phyloP scores from a whole-genome alignment of 2,888 invertebrate genomes.

The Acrobasis repandana region DNA sequence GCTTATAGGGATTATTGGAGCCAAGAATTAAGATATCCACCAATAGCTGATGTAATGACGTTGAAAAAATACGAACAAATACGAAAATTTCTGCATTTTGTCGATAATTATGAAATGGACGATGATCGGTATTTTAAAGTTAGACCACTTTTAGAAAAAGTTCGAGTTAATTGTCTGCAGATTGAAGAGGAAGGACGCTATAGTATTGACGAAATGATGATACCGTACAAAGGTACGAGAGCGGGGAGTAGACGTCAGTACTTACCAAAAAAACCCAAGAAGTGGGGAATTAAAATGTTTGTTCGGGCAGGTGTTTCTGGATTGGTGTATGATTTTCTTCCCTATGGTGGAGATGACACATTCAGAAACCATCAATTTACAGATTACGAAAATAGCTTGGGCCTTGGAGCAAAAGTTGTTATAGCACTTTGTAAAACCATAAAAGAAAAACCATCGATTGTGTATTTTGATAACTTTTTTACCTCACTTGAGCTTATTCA shows the following conservation, averaged over 20 bases:
- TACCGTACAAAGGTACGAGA: slow-evolving; percentile 14
- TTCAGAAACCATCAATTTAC: slow-evolving; percentile 25
- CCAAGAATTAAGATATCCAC: not conserved
- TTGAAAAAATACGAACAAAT: slow-evolving; percentile 17
- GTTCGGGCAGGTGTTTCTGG: slow-evolving; percentile 24
- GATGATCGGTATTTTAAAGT: slow-evolving; percentile 9
- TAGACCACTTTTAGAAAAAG: slow-evolving; percentile 10
- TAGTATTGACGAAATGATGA: slow-evolving; percentile 16
- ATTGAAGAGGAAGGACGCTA: slow-evolving; percentile 8
- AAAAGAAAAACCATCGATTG: slow-evolving; percentile 20
- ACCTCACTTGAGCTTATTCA: slow-evolving; percentile 27
- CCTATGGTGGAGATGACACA: slow-evolving; percentile 12
- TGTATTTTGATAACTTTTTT: slow-evolving; percentile 28
- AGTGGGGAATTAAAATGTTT: slow-evolving; percentile 23
- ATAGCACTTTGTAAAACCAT: slow-evolving; percentile 25
- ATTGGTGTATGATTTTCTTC: slow-evolving; percentile 17
- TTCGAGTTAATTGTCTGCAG: slow-evolving; percentile 10
- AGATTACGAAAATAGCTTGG: slow-evolving; percentile 19
- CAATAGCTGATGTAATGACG: slow-evolving; percentile 7
- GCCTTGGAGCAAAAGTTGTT: slow-evolving; percentile 23
- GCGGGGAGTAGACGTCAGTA: not conserved
- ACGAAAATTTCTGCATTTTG: slow-evolving; percentile 6
- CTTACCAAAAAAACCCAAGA: slow-evolving; percentile 1
- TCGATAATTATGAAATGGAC: not conserved
- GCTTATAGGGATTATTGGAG: slow-evolving; percentile 13